A percentile compares a stretch with the other conserved stretches of the same genome.
Evolutionary conservation across 1,140 invertebrate species (phyloP).

Genomic region (Mactra quadrangularis): DNA sequence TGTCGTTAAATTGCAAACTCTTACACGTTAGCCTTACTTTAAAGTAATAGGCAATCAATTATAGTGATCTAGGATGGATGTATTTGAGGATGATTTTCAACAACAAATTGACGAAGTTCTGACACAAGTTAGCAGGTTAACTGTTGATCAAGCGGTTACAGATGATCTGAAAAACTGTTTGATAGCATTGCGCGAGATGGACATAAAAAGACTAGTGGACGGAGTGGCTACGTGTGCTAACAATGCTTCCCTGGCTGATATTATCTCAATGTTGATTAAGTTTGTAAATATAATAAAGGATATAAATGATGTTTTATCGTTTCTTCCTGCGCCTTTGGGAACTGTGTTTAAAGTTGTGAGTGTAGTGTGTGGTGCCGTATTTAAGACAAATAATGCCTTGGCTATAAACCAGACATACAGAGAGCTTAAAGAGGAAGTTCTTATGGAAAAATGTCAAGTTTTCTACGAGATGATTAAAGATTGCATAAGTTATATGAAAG

Average conservation of each 20-base stretch:
- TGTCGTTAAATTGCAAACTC: too few species aligned
- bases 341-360: background rate
- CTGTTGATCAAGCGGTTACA: too few species aligned
- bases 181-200: too few species aligned
- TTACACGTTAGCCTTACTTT: too few species aligned
- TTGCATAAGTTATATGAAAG: constrained; percentile 6
- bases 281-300: background rate
- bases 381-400: background rate
- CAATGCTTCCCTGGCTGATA: background rate
- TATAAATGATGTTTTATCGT: background rate
- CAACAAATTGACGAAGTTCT: too few species aligned
- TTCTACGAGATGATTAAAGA: background rate
- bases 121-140: too few species aligned
- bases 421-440: background rate
- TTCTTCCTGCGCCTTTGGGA: background rate
- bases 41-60: too few species aligned
- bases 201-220: too few species aligned
- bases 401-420: background rate
- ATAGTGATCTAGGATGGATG: too few species aligned
- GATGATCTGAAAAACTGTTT: too few species aligned
- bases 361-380: background rate
- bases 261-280: background rate
- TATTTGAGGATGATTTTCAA: too few species aligned
- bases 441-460: background rate
- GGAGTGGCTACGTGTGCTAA: too few species aligned